Evolutionary conservation across 2,797 vertebrate genomes (phyloP).

Genomic region (Sebastes taczanowskii): DNA sequence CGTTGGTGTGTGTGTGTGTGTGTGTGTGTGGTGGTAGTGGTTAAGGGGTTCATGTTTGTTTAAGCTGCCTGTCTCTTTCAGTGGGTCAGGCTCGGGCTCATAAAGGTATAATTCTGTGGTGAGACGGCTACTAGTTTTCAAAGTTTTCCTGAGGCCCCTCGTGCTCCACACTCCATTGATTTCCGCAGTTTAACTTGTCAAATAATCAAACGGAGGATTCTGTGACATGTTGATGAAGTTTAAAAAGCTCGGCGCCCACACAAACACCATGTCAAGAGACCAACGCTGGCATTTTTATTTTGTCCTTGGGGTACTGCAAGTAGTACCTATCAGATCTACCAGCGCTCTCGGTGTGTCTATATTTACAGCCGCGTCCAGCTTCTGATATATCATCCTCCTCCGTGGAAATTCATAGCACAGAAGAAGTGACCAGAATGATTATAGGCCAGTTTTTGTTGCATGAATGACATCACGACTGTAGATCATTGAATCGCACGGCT

Average conservation of each 20-base stretch:
- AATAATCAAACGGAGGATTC: constrained; percentile 16
- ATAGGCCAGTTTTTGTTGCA: constrained; percentile 60
- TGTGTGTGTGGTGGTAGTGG: constrained; percentile 38
- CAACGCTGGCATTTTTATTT: constrained; percentile 29
- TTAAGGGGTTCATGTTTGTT: constrained; percentile 67
- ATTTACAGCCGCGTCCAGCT: constrained; percentile 50
- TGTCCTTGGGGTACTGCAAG: constrained; percentile 13
- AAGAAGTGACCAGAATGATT: constrained; percentile 63
- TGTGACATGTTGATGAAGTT: background rate
- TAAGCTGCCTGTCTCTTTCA: constrained; percentile 69
- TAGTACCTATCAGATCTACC: constrained; percentile 29
- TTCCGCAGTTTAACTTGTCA: constrained; percentile 22
- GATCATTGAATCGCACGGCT: constrained; percentile 59
- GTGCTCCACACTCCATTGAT: constrained; percentile 7
- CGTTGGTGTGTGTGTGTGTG: constrained; percentile 23
- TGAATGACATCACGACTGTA: constrained; percentile 71
- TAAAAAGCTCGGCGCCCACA: constrained; percentile 1
- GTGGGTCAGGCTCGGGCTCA: constrained; percentile 25
- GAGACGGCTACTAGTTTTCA: constrained; percentile 32
- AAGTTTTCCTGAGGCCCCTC: constrained; percentile 16
- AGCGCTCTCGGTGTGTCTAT: background rate
- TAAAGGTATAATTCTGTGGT: constrained; percentile 60
- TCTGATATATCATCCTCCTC: constrained; percentile 49
- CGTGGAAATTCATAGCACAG: constrained; percentile 43
- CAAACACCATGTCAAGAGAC: background rate